Evolutionary conservation across 2,888 invertebrate genomes (phyloP).

Genomic region (Rhamphomyia laevipes): DNA sequence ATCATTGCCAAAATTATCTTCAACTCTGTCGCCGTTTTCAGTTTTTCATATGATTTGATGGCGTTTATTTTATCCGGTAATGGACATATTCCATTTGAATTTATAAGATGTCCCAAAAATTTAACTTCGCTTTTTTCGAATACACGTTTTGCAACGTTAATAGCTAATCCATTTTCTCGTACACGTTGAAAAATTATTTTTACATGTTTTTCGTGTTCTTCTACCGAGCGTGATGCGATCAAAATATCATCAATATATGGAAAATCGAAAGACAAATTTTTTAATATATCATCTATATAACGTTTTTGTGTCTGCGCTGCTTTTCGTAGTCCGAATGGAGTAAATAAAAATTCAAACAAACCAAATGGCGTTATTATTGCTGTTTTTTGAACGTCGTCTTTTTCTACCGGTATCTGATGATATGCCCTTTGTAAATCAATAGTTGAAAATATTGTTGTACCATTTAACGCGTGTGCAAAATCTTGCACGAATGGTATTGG

Average conservation of each 20-base stretch:
- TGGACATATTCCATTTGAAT: not conserved
- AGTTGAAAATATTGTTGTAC: not conserved
- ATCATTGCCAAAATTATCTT: not conserved
- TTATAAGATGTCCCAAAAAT: not conserved
- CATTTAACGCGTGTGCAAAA: not conserved
- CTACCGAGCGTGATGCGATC: not conserved
- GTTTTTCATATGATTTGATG: not conserved
- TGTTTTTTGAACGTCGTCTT: not conserved
- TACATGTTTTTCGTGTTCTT: not conserved
- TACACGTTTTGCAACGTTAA: not conserved
- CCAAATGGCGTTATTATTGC: not conserved
- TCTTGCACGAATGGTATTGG: conserved; percentile 9
- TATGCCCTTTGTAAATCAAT: not conserved
- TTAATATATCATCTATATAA: not conserved
- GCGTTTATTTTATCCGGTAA: not conserved
- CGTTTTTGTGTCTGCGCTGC: not conserved
- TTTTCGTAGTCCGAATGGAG: not conserved
- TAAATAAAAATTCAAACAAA: not conserved
- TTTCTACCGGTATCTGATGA: not conserved
- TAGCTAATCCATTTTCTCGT: not conserved
- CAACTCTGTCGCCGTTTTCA: not conserved
- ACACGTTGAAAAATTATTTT: not conserved
- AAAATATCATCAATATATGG: not conserved
- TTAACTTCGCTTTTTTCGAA: not conserved
- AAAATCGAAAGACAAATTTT: not conserved